These are phyloP conservation scores for Beroe forskalii DNA, from an alignment of 37 sponge, comb jelly and placozoan genomes.

Conservation along the genomic window DNA sequence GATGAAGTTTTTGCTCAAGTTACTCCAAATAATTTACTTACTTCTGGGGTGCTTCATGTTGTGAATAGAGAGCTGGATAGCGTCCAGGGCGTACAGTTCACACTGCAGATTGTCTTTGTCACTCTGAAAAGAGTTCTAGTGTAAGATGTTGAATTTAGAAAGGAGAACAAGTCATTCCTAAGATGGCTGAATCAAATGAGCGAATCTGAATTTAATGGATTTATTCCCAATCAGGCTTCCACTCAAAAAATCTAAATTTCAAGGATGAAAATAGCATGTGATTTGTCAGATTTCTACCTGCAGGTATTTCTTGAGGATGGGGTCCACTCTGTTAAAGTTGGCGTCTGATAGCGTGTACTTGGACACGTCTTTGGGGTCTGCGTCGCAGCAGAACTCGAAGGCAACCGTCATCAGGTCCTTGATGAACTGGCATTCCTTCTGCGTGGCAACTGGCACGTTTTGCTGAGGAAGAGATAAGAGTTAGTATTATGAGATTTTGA, in stretches of 20 bases:
- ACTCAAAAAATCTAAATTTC: too few relatives aligned
- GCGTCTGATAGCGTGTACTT: neutral
- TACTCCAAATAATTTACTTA: too few relatives aligned
- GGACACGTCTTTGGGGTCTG: neutral
- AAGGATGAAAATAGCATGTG: too few relatives aligned
- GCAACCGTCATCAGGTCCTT: conserved; percentile 20
- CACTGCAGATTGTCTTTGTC: neutral
- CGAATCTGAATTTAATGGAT: too few relatives aligned
- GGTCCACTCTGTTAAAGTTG: neutral
- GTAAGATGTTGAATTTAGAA: too few relatives aligned
- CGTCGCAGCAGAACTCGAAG: neutral
- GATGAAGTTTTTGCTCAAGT: too few relatives aligned
- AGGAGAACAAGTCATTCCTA: too few relatives aligned
- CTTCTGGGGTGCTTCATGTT: conserved; percentile 6
- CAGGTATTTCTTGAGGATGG: conserved; percentile 55
- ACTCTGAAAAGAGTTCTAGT: neutral
- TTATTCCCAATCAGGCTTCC: too few relatives aligned
- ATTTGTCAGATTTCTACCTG: neutral
- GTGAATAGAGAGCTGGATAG: neutral
- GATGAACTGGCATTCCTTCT: conserved; percentile 29
- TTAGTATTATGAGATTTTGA: too few relatives aligned
- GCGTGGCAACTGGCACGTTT: neutral
- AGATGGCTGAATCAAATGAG: too few relatives aligned
- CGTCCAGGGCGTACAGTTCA: conserved; percentile 32
- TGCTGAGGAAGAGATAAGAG: neutral